A percentile compares a stretch with the other conserved stretches of the same genome.
These are phyloP conservation scores for Leptothorax acervorum DNA, from an alignment of 2,888 invertebrate species.

Conservation along the genomic window DNA sequence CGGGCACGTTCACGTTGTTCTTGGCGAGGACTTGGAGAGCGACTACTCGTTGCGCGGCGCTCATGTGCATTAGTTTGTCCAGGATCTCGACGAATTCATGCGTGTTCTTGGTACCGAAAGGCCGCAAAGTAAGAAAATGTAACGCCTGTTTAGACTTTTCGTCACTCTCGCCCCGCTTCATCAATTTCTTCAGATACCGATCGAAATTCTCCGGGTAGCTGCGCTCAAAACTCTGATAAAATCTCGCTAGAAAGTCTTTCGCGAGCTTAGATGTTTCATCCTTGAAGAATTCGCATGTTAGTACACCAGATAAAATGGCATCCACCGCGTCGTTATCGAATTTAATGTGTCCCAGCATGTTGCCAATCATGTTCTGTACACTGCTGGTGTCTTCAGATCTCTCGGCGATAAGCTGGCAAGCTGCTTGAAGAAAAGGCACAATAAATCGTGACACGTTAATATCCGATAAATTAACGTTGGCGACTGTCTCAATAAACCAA, in stretches of 20 bases:
- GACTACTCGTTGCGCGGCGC: slow-evolving; percentile 88
- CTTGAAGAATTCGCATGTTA: slow-evolving; percentile 67
- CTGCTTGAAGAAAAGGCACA: slow-evolving; percentile 87
- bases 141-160: slow-evolving; percentile 71
- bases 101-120: slow-evolving; percentile 75
- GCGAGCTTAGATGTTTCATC: slow-evolving; percentile 44
- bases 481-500: slow-evolving; percentile 87
- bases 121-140: slow-evolving; percentile 81
- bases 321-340: slow-evolving; percentile 86
- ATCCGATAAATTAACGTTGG: slow-evolving; percentile 87
- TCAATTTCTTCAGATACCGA: slow-evolving; percentile 88
- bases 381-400: slow-evolving; percentile 83
- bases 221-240: slow-evolving; percentile 87
- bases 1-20: slow-evolving; percentile 74
- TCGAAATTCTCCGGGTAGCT: slow-evolving; percentile 92
- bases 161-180: slow-evolving; percentile 79
- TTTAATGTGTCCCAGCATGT: slow-evolving; percentile 88
- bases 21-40: slow-evolving; percentile 89
- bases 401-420: slow-evolving; percentile 86
- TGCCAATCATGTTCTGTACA: slow-evolving; percentile 87
- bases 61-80: slow-evolving; percentile 89
- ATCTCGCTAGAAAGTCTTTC: slow-evolving; percentile 72
- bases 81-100: slow-evolving; percentile 79
- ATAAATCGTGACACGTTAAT: slow-evolving; percentile 88
- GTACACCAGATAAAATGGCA: slow-evolving; percentile 75